Base-by-base conservation (phyloP, 1,140 invertebrate genomes). In the Pachyrhynchus sulphureomaculatus region DNA sequence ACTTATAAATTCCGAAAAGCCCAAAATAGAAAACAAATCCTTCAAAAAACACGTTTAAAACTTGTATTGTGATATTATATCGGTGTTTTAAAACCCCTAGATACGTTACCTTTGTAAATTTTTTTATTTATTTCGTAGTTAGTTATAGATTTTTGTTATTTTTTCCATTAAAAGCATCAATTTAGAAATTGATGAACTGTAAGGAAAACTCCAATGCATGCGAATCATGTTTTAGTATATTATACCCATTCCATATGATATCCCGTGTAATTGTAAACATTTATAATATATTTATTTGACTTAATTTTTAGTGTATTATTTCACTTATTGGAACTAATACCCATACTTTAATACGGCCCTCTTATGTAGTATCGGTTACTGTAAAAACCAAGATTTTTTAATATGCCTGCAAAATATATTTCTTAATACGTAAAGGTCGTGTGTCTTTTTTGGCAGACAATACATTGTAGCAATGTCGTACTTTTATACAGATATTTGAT, bases 161-260 rank as follows among this genome's bases (percentile, higher is more conserved):
- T 34, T 52, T 33, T 37, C 34, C 10, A 37, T 52, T 37, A 52
- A 21, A 24, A n/a, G 15, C 15, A 29, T 21, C 20, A 18, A 51
- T 20, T 2, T 32, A 1, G 5, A 12, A 29, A 36, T 54, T 24
- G 37, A 13, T 21, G 15, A 48, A 54, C 52, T 54, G 52, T 54
- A 54, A 54, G 52, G 52, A 54, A 54, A 54, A 54, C 52, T 54
- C 52, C 52, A 54, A 54, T 54, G 52, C 52, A 54, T 54, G 52
- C 52, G 5, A 15, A 54, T 10, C 24, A 54, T 44, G 10, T 41
- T 54, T 54, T 54, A 54, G 37, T 29, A 24, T 42, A n/a, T n/a
- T n/a, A 29, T 42, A 21, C 21, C 32, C 15, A 54, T 54, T 54
- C 24, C 52, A 54, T 54, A 29, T 13, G 26, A 44, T 21, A 24